Conservation (phyloP, 2,888 invertebrate genomes). For the Cylindroiulus punctatus region DNA sequence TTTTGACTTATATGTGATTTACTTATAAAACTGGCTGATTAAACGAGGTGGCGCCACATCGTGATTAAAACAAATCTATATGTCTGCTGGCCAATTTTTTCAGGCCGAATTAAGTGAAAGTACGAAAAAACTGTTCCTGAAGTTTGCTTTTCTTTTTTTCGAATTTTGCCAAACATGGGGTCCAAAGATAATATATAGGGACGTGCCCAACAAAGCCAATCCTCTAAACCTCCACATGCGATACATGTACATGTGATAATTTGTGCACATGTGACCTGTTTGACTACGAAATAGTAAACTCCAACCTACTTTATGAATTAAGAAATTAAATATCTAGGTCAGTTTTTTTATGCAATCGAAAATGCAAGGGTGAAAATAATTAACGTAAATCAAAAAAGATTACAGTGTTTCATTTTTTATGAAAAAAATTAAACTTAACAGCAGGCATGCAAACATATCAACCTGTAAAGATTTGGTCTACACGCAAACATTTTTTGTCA, state of each 20-base stretch:
- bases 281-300: too few species aligned
- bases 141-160: too few species aligned
- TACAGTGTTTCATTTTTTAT: not conserved
- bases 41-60: constrained; percentile 40
- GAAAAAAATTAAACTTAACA: not conserved
- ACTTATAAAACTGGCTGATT: constrained; percentile 36
- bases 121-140: not conserved
- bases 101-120: too few species aligned
- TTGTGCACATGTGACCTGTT: too few species aligned
- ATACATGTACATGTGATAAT: too few species aligned
- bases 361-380: constrained; percentile 10
- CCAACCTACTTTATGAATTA: too few species aligned
- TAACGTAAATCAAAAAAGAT: not conserved
- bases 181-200: too few species aligned
- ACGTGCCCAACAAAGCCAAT: too few species aligned
- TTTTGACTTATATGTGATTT: constrained; percentile 45
- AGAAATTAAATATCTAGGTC: not conserved
- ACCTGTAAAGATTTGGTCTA: not conserved
- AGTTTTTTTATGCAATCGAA: not conserved
- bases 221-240: too few species aligned
- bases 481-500: not conserved
- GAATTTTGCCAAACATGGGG: too few species aligned
- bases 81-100: not conserved
- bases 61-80: constrained; percentile 40
- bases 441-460: not conserved